Base-by-base conservation (phyloP, 1,140 invertebrate genomes). In the Zelostemma sp. region DNA sequence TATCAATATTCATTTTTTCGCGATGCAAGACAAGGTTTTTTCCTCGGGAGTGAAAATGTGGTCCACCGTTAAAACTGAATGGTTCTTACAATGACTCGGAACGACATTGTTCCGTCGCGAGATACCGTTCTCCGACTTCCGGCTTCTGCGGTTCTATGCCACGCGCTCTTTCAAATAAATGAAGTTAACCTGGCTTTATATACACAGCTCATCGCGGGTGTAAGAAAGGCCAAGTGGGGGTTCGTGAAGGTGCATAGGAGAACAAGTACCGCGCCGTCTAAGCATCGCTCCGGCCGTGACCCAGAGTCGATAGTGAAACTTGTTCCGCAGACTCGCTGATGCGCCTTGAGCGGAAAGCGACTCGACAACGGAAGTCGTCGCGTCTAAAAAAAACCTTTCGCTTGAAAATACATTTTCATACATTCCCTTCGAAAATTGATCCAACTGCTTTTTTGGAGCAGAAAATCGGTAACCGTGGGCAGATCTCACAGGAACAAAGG, bases 151-250 rank as follows among this genome's bases (percentile, higher is more conserved):
- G 46, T 50, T 47, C 56, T 31, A 49, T 53, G 59, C 43, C 33
- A 72, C 49, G 70, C 62, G 78, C 78, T 78, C 68, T 76, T 67
- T 77, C 72, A 77, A 74, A 76, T 74, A 74, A 69, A 68, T 65
- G 35, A 49, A 51, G 56, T 48, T 45, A 51, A 59, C 43, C 57
- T 59, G 66, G 45, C 61, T 78, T 68, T 79, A 78, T 79, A 78
- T 79, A 78, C 64, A 51, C 43, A 9, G 33, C 14, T 48, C 38
- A 35, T 35, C 18, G 43, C 17, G 38, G 35, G 48, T 50, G 56
- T 70, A 76, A 63, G 68, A 71, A 75, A 72, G 75, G 31, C 41
- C 2, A 12, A 40, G 75, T 75, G 76, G 74, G 72, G 71, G 45
- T 21, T 43, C 48, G 56, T 59, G 72, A 76, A 62, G 63, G 56